phyloP scores from a whole-genome alignment of 2,888 invertebrate species.

The Nasonia oneida region DNA sequence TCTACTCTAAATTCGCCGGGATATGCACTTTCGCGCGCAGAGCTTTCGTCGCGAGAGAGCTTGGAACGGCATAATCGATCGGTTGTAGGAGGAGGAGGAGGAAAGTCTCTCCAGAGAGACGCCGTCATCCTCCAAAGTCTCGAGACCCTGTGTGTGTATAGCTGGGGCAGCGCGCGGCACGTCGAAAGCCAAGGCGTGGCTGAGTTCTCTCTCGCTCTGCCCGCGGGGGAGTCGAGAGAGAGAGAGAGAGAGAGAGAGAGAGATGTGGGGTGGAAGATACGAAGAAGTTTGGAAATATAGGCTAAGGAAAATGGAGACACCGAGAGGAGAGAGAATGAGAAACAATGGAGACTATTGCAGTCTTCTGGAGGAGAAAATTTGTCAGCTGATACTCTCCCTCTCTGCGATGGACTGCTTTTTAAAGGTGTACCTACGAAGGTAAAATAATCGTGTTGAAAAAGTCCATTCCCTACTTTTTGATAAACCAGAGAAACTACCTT shows the following conservation, averaged over 20 bases:
- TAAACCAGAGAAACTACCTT: neutral
- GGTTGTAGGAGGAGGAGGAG: neutral
- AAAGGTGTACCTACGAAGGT: neutral
- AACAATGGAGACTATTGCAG: neutral
- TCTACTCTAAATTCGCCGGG: neutral
- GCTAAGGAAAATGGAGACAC: slow-evolving; percentile 24
- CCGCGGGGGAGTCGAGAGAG: neutral
- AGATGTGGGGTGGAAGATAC: neutral
- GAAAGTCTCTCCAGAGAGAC: slow-evolving; percentile 5
- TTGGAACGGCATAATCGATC: slow-evolving; percentile 1
- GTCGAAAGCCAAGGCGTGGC: slow-evolving; percentile 36
- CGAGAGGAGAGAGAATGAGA: neutral
- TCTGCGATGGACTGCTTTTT: neutral
- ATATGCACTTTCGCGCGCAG: neutral
- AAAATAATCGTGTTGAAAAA: too few species aligned
- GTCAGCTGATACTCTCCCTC: too few species aligned
- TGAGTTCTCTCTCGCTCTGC: neutral
- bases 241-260: neutral
- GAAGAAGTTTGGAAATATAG: slow-evolving; percentile 12
- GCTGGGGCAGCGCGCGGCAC: neutral
- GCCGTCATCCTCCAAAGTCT: slow-evolving; percentile 4
- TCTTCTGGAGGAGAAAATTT: too few species aligned
- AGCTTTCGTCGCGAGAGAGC: neutral
- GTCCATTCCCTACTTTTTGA: neutral
- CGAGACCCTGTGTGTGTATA: neutral